Base-by-base conservation (phyloP, 2,797 vertebrate species). In the Pseudochaenichthys georgianus region DNA sequence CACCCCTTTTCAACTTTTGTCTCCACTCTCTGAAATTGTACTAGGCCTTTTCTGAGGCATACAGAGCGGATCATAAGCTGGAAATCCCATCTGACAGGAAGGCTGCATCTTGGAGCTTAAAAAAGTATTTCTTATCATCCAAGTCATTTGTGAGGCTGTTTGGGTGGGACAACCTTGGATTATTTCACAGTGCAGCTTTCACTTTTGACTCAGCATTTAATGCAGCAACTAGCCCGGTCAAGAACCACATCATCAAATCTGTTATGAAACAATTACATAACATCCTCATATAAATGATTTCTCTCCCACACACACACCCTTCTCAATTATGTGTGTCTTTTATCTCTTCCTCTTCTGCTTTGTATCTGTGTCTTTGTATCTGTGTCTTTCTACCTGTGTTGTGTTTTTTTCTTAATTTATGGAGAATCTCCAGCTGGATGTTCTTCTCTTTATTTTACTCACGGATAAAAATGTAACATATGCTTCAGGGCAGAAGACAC, bases 221-320 rank as follows among this genome's bases (percentile, higher is more conserved):
- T 75, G 78, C 48, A 31, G 64, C 65, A 81, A 83, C 88, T 88
- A 86, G 51, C 72, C 78, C 9, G 53, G 71, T 86, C 77, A 85
- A 78, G 71, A 80, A 31, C 48, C 23, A 50, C 11, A 65, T 85
- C 50, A 80, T 38, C 57, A 31, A 69, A 83, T 82, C 67, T 68
- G 23, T 23, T 85, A 73, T 80, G 76, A 83, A 90, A 88, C 73
- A 83, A 77, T 88, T 87, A 69, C 50, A 73, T 84, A 87, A 92
- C 54, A 78, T 80, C 62, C 54, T 85, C 75, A 70, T 76, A 66
- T 42, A 70, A 84, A 75, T 7, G 0, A 67, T 78, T 75, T 69
- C 19, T 34, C 82, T 81, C 81, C 80, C 78, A 78, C 86, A 38
- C 76, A 0, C 54, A 34, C 46, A n/a, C n/a, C 23, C 38, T 43